Evolutionary conservation across 2,113 vertebrate genomes (phyloP), one percentile per base, ranked within the genome.

Genomic region (Lasiurus borealis): DNA sequence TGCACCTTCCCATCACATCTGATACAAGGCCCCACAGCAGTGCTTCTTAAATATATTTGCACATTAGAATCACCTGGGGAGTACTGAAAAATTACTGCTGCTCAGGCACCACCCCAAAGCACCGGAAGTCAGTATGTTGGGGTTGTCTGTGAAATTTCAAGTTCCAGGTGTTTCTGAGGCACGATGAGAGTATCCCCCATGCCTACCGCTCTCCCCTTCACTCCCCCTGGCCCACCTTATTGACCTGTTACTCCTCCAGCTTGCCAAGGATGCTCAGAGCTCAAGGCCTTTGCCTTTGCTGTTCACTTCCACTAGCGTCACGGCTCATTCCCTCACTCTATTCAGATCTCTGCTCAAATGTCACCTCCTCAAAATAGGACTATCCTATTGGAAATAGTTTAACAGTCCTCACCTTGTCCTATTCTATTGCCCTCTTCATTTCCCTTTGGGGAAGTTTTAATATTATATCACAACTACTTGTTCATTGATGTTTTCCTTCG

Each of bases 371-470:
- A 40, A 16, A 16, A 92, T n/a, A n/a, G 52, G 76, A 50, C n/a
- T 48, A 15, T 64, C 72, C 36, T 14, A 2, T 57, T 29, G 52
- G 84, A 83, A 90, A 73, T 21, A 90, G 27, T 8, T 36, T 31
- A 14, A 31, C 9, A 23, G 23, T 29, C 40, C 34, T 84, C 13
- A 25, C n/a, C 72, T 87, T 76, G 0, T 1, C 92, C 9, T 86
- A 13, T 62, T 12, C 36, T 8, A 8, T 27, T 75, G 31, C 12
- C 29, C 36, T 71, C 8, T 80, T 87, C n/a, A 92, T 25, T 68
- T 95, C 87, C 69, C 77, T 57, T 85, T 80, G 36, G 4, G 15
- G 12, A 66, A 72, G 19, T 80, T 77, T 90, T 78, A 92, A 8
- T 66, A 77, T 69, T 27, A 16, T 36, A 15, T 71, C 12, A 82